Conservation (phyloP, 2,888 invertebrate species). For the Pteria penguin region DNA sequence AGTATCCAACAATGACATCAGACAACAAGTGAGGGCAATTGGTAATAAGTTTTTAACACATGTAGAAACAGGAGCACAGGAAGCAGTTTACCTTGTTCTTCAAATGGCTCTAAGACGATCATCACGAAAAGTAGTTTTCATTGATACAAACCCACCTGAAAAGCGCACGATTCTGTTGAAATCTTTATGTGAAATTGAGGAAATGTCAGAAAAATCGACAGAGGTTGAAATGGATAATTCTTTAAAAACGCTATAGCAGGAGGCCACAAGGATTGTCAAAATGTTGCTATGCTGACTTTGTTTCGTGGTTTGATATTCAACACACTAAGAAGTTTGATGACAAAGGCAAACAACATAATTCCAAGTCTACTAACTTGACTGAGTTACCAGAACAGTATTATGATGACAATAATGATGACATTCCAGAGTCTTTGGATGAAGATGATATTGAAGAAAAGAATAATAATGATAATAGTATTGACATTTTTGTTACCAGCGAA, state of each 20-base stretch:
- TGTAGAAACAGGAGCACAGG: conserved; percentile 23
- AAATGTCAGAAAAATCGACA: conserved; percentile 18
- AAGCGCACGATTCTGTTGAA: conserved; percentile 61
- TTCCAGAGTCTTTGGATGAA: too few species aligned
- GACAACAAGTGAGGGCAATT: conserved; percentile 44
- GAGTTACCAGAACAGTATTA: too few species aligned
- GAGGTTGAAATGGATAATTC: conserved; percentile 19
- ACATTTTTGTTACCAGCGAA: too few species aligned
- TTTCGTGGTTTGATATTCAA: not conserved
- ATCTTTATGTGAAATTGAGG: conserved; percentile 43
- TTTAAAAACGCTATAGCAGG: not conserved
- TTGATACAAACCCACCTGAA: conserved; percentile 55
- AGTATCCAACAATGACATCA: conserved; percentile 40
- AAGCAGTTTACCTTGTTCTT: conserved; percentile 36
- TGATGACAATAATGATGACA: too few species aligned
- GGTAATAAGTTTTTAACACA: conserved; percentile 17
- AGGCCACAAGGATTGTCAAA: not conserved
- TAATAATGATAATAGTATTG: too few species aligned
- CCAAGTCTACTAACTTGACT: too few species aligned
- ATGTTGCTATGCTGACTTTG: not conserved
- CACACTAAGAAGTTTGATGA: not conserved
- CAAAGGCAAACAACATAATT: too few species aligned
- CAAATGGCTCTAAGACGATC: conserved; percentile 46
- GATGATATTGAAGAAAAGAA: too few species aligned
- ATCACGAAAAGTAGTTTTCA: conserved; percentile 41